phyloP scores from a whole-genome alignment of 2,113 vertebrate species.

The Ailuropoda melanoleuca region DNA sequence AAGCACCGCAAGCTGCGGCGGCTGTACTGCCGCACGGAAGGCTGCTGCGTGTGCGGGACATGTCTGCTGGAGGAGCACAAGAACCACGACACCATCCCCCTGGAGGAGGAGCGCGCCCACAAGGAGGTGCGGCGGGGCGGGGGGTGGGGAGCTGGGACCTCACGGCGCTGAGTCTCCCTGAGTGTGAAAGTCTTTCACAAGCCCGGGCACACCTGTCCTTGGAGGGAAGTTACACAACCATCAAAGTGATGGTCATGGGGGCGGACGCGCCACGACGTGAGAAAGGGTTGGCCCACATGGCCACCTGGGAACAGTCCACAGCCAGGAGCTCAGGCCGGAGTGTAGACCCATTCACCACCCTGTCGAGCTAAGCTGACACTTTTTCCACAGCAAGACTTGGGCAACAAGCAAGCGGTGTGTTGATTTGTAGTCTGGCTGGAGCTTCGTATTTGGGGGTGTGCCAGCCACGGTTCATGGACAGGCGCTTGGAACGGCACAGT shows the following conservation, averaged over 20 bases:
- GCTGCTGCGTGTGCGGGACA: conserved; percentile 79
- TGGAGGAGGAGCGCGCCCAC: conserved; percentile 77
- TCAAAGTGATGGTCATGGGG: not conserved
- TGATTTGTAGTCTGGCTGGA: not conserved
- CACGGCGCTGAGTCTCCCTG: fast-evolving
- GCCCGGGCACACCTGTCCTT: not conserved
- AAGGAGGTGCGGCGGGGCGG: conserved; percentile 42
- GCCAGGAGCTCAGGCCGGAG: not conserved
- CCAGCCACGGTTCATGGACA: not conserved
- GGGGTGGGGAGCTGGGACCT: not conserved
- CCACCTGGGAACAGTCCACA: fast-evolving
- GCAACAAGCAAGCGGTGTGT: not conserved
- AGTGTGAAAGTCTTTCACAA: not conserved
- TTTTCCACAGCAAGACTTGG: not conserved
- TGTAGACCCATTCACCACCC: fast-evolving
- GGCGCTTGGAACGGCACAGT: not conserved
- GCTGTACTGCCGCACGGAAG: conserved; percentile 80
- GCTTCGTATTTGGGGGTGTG: not conserved
- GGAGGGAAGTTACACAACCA: not conserved
- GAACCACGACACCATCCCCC: conserved; percentile 69
- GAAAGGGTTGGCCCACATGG: not conserved
- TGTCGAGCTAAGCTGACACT: not conserved
- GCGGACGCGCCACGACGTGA: fast-evolving
- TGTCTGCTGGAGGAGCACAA: conserved; percentile 81
- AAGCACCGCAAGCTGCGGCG: conserved; percentile 71